A percentile compares a stretch with the other conserved stretches of the same genome.
Evolutionary conservation across 2,888 invertebrate species (phyloP).

Genomic region (Apamea sordens): DNA sequence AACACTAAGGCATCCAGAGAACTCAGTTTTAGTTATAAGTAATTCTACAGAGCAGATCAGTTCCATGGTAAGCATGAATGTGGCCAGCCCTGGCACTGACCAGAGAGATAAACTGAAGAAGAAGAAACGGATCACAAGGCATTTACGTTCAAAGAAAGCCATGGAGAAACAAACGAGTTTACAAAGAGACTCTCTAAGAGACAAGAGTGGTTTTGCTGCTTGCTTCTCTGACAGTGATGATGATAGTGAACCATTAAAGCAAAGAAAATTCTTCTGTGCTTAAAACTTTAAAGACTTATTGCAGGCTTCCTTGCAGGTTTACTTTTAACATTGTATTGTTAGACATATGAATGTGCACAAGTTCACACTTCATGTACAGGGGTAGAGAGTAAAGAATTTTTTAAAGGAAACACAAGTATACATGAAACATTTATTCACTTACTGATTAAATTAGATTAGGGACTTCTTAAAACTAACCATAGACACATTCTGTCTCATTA

Average conservation of each 20-base stretch:
- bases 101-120: constrained; percentile 58
- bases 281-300: constrained; percentile 46
- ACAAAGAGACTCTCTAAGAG: constrained; percentile 77
- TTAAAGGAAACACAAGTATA: constrained; percentile 27
- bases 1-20: constrained; percentile 74
- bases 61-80: constrained; percentile 80
- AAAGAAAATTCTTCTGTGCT: constrained; percentile 82
- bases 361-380: constrained; percentile 41
- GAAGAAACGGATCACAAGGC: constrained; percentile 70
- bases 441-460: constrained; percentile 61
- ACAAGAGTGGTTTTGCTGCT: constrained; percentile 84
- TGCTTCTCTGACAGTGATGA: constrained; percentile 88
- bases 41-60: constrained; percentile 80
- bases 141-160: constrained; percentile 71
- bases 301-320: constrained; percentile 42
- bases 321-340: constrained; percentile 43
- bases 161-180: constrained; percentile 71
- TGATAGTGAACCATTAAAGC: constrained; percentile 81
- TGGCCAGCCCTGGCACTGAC: constrained; percentile 70
- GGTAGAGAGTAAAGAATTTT: constrained; percentile 47
- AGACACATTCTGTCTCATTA: constrained; percentile 9
- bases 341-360: constrained; percentile 44
- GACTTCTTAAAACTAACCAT: constrained; percentile 31
- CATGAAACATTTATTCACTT: constrained; percentile 38
- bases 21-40: constrained; percentile 79